Conservation (phyloP, 2,113 vertebrate genomes). For the Lagopus leucura region DNA sequence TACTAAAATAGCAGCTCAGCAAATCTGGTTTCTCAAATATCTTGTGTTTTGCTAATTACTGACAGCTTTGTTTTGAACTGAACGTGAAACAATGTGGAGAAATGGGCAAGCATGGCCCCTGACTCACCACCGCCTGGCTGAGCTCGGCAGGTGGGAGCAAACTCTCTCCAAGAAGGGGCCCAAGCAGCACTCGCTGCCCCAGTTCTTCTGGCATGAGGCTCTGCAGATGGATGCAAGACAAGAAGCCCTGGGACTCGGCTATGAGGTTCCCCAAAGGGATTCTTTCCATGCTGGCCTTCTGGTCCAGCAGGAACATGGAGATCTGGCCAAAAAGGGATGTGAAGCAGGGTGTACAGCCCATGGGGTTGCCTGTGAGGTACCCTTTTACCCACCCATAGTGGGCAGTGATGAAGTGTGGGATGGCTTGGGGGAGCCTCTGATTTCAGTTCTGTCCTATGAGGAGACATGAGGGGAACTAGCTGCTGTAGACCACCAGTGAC, state of each 20-base stretch:
- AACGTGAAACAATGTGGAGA: conserved; percentile 74
- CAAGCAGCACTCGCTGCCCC: conserved; percentile 25
- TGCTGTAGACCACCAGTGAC: background rate
- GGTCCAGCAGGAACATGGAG: background rate
- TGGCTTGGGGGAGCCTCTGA: background rate
- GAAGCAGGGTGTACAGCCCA: background rate
- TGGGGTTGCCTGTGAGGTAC: background rate
- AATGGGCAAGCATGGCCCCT: conserved; percentile 62
- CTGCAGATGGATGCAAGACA: conserved; percentile 10
- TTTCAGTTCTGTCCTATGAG: background rate
- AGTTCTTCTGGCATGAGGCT: conserved; percentile 12
- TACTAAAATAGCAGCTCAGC: conserved; percentile 76
- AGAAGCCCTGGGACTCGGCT: background rate
- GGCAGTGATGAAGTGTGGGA: background rate
- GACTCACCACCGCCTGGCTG: conserved; percentile 63
- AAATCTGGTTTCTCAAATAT: conserved; percentile 77
- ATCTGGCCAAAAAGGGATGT: background rate
- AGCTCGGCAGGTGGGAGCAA: conserved; percentile 71
- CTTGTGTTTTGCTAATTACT: conserved; percentile 78
- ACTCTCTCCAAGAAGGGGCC: conserved; percentile 38
- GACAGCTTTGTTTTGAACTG: conserved; percentile 77
- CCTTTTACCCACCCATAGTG: fast-evolving
- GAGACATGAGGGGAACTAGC: background rate
- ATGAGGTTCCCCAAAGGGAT: background rate
- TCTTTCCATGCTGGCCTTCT: background rate